Percentiles rank a stretch among this genome's conserved stretches.
phyloP scores from a whole-genome alignment of 2,113 vertebrate species.

The Pteruthius melanotis region DNA sequence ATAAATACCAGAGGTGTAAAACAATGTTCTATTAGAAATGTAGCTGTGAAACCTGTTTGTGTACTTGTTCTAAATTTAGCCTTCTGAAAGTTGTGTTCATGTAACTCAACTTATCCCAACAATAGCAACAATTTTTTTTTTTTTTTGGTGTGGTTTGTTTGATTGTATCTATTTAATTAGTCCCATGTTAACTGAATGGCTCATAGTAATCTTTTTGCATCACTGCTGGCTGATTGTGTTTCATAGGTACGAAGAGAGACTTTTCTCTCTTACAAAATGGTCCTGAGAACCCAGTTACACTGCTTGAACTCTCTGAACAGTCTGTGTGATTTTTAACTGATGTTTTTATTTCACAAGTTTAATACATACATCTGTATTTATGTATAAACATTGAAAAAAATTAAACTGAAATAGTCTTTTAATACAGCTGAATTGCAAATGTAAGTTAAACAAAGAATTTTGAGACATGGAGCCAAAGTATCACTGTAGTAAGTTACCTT shows the following conservation, averaged over 20 bases:
- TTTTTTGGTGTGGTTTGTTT: background rate
- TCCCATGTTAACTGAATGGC: background rate
- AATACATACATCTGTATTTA: background rate
- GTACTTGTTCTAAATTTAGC: conserved; percentile 41
- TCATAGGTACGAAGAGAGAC: background rate
- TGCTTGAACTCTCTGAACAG: background rate
- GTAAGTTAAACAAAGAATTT: background rate
- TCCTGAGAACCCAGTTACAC: background rate
- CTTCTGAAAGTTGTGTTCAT: background rate
- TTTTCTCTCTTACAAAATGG: background rate
- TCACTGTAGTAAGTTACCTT: background rate
- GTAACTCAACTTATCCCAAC: background rate
- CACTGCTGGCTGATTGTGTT: background rate
- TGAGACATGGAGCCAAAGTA: background rate
- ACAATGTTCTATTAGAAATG: background rate
- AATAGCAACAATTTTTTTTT: background rate
- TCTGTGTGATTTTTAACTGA: background rate
- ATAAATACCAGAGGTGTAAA: background rate
- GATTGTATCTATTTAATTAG: background rate
- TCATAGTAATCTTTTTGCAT: background rate
- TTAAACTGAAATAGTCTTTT: background rate
- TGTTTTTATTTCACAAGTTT: background rate
- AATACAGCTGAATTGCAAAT: background rate
- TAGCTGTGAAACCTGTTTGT: background rate
- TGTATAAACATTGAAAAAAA: background rate